Evolutionary conservation across 1,140 invertebrate genomes (phyloP), one percentile per base, ranked within the genome.

Genomic region (Laodelphax striatellus): DNA sequence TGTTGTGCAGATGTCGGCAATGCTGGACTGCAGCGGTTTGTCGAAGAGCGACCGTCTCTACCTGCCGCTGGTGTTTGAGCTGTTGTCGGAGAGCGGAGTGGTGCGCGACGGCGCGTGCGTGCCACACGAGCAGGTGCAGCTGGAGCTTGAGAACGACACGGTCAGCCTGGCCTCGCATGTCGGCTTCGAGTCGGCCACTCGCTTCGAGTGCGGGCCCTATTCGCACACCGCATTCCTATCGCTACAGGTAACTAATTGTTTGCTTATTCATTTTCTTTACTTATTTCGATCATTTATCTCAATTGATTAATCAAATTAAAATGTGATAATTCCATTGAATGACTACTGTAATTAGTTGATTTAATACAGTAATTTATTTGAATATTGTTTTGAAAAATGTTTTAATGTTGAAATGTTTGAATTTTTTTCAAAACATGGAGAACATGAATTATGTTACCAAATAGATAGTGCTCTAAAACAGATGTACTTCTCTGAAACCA

Each of bases 51-150:
- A 80, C 19, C 79, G 85, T 60, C 76, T 79, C 52, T 93, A 88
- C 73, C 74, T 92, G 28, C 84, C 85, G 0, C 70, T 93, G 10
- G 79, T 85, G 58, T 70, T 86, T 55, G 86, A 89, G 71, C 77
- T 80, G 1, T 68, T 93, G 22, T 78, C 82, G 52, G 89, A 87
- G 70, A 80, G 79, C 43, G 80, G 84, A 10, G 72, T 87, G 19
- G 66, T 73, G 54, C 73, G 80, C 60, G 79, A 82, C 67, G 75
- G 72, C 44, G 70, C 75, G 68, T 61, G 84, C 5, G 74, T 87
- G 5, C 77, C 82, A 0, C 83, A 88, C 71, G 84, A 90, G 68
- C 77, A 85, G 10, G 79, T 93, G 22, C 83, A 93, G n/a, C 76
- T 82, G 1, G 77, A 85, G 69, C 77, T 91, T 5, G 85, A 90